phyloP scores from a whole-genome alignment of 1,140 invertebrate genomes.

The Bradynema listronoti region DNA sequence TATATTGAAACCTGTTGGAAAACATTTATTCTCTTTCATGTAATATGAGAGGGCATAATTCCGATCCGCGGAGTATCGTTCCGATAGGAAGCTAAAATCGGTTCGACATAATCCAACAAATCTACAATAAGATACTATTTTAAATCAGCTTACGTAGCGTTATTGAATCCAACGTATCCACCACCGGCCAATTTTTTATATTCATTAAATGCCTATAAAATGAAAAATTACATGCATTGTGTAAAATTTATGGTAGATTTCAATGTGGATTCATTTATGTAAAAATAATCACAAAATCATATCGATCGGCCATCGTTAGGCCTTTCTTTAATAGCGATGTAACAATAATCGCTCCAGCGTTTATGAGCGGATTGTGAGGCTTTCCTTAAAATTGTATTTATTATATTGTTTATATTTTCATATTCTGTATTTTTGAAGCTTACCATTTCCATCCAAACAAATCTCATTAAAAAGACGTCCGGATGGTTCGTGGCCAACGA shows the following conservation, averaged over 20 bases:
- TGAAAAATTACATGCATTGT: neutral
- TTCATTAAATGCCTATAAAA: conserved; percentile 57
- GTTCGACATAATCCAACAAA: neutral
- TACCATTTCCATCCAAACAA: conserved; percentile 68
- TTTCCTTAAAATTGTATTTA: conserved; percentile 67
- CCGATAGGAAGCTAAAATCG: conserved; percentile 57
- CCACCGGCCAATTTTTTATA: conserved; percentile 71
- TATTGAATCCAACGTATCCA: conserved; percentile 88
- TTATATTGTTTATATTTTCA: neutral
- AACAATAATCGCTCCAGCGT: conserved; percentile 85
- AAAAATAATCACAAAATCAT: conserved; percentile 64
- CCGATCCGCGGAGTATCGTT: conserved; percentile 60
- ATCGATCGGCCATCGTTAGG: conserved; percentile 49
- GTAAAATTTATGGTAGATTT: too few species aligned
- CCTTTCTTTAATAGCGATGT: conserved; percentile 38
- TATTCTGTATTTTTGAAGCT: neutral
- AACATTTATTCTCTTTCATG: too few species aligned
- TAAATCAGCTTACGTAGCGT: conserved; percentile 65
- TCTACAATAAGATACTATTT: neutral
- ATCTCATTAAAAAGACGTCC: conserved; percentile 93
- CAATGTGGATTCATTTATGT: too few species aligned
- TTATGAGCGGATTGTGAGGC: conserved; percentile 97
- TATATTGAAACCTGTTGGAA: too few species aligned
- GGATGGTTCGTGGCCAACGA: conserved; percentile 89
- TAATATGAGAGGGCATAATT: conserved; percentile 61